Evolutionary conservation across 2,888 invertebrate species (phyloP), one percentile per base, ranked within the genome.

Genomic region (Temnothorax ravouxi): DNA sequence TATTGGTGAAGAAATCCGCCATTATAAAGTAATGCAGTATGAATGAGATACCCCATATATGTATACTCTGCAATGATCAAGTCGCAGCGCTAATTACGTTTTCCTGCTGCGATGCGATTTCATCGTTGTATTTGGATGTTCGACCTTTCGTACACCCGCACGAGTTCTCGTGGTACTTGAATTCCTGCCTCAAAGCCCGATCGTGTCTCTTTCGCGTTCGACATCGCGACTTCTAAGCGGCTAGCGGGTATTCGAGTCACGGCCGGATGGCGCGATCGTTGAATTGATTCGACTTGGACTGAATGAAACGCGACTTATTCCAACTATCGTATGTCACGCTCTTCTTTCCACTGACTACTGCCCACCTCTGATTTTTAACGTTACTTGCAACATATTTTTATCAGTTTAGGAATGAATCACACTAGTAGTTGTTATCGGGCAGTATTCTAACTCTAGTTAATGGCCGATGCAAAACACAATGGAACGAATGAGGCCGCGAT

Each of bases 161-260:
- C 41, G 34, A 59, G 41, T 13, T 67, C 77, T 50, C 38, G 44
- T 34, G 34, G 25, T 59, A 67, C 38, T 59, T 64, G 18, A 77
- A 83, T 76, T 81, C 38, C 44, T 64, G 25, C 21, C 44, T 41
- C 52, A 79, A 79, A 64, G 54, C 66, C 76, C 38, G 71, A 52
- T 29, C 25, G 44, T 72, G 61, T 18, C 15, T 29, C 44, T 38
- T 21, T 21, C 25, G 74, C 56, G 50, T 61, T 84, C 38, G 66
- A 79, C 52, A 18, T 47, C 34, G 69, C 74, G 75, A 76, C 75
- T 86, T 80, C 67, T 81, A 86, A 86, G 77, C 86, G 76, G 66
- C 84, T 92, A 92, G 92, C 92, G 90, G 91, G 90, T 92, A 91
- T 87, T 84, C 88, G 71, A 89, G 85, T 87, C 88, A 90, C 81